These are phyloP conservation scores for Allolobophora icterica DNA, from an alignment of 2,888 invertebrate genomes.

Conservation along the genomic window DNA sequence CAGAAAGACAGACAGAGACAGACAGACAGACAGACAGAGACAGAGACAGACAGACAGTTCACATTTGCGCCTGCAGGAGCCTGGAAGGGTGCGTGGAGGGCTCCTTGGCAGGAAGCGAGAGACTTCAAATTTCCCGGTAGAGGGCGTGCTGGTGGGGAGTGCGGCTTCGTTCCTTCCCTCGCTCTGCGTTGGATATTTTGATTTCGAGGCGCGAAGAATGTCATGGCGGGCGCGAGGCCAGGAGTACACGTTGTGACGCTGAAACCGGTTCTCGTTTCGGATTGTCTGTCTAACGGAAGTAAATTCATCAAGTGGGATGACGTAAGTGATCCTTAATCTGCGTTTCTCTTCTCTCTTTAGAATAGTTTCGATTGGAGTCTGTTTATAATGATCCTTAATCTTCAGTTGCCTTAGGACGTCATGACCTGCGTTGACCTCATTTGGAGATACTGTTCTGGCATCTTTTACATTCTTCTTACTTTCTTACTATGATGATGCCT, in stretches of 20 bases:
- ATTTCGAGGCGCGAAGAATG: slow-evolving; percentile 9
- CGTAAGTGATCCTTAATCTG: slow-evolving; percentile 71
- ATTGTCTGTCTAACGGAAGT: slow-evolving; percentile 81
- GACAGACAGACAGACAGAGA: too few relatives aligned
- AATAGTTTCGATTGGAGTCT: neutral
- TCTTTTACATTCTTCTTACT: too few relatives aligned
- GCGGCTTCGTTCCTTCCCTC: neutral
- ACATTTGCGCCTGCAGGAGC: too few relatives aligned
- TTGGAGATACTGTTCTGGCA: too few relatives aligned
- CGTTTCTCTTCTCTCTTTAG: neutral
- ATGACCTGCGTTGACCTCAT: too few relatives aligned
- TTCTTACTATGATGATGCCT: too few relatives aligned
- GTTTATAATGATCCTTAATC: too few relatives aligned
- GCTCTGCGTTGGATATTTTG: neutral
- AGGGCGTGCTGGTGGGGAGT: neutral
- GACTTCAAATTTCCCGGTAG: neutral
- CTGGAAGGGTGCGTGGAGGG: too few relatives aligned
- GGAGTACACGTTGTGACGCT: slow-evolving; percentile 39
- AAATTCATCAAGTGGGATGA: slow-evolving; percentile 98
- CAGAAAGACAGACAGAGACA: too few relatives aligned
- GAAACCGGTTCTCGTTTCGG: slow-evolving; percentile 74
- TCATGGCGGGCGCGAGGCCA: slow-evolving; percentile 40
- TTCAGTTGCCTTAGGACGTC: too few relatives aligned
- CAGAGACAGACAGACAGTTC: too few relatives aligned
- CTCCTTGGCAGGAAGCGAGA: too few relatives aligned